Percentiles rank a stretch among this genome's conserved stretches.
Evolutionary conservation across 2,113 vertebrate species (phyloP).

Genomic region (Saguinus imperator): DNA sequence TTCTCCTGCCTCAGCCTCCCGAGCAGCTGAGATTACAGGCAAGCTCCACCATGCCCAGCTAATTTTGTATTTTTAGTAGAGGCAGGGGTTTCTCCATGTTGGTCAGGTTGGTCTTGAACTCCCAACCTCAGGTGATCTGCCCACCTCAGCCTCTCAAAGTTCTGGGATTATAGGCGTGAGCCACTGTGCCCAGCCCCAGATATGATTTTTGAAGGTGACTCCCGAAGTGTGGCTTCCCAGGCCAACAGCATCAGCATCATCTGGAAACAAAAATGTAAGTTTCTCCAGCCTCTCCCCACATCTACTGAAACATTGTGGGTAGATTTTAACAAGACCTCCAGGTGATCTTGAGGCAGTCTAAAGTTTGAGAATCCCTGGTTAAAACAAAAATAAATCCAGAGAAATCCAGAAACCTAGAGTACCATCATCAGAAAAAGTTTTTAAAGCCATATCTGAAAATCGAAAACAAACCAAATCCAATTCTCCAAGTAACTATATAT

Average conservation of each 20-base stretch:
- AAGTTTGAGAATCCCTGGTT: background rate
- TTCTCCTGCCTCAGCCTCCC: no score
- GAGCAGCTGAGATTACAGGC: no score
- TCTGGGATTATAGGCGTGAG: no score
- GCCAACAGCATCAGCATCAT: background rate
- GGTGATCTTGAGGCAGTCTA: background rate
- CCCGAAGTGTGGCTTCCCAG: background rate
- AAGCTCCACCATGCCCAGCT: no score
- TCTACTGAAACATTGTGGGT: background rate
- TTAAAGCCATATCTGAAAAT: background rate
- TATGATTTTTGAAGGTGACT: background rate
- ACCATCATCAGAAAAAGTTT: background rate
- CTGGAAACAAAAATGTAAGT: background rate
- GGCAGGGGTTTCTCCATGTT: no score
- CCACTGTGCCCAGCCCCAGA: background rate
- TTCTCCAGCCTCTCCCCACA: background rate
- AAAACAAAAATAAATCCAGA: background rate
- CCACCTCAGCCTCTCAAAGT: no score
- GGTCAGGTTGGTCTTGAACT: no score
- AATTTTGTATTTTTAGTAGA: no score
- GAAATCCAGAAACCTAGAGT: background rate
- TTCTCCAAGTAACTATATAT: background rate
- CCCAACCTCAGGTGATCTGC: no score
- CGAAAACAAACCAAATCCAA: background rate
- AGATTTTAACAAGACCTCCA: background rate